Conservation (phyloP, 2,797 vertebrate genomes). For the Rhabdomys pumilio region DNA sequence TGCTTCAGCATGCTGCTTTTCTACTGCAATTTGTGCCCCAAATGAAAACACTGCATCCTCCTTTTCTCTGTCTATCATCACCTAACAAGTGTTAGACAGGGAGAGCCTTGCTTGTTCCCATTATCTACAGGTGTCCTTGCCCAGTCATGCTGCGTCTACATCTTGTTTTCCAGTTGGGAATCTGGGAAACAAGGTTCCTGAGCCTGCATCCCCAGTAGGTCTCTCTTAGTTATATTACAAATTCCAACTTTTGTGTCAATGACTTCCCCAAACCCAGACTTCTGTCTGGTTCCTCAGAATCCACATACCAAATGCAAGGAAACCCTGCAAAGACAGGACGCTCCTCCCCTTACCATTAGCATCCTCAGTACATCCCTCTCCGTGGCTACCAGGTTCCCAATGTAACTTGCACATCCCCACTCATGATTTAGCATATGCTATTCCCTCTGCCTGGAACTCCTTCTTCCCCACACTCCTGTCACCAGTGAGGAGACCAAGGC, state of each 20-base stretch:
- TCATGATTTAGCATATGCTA: background rate
- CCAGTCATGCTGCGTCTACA: background rate
- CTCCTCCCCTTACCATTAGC: background rate
- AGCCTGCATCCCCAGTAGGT: background rate
- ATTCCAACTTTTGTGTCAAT: background rate
- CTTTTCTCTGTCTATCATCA: background rate
- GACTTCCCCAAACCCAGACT: background rate
- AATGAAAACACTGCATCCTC: background rate
- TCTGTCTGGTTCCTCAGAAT: background rate
- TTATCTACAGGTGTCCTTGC: background rate
- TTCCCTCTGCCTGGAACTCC: background rate
- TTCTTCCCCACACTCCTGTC: background rate
- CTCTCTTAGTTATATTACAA: background rate
- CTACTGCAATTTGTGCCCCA: background rate
- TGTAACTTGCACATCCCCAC: background rate
- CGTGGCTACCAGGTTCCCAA: background rate
- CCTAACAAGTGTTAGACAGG: background rate
- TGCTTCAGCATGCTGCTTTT: background rate
- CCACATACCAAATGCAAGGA: background rate
- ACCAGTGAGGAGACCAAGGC: background rate
- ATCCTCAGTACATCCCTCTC: background rate
- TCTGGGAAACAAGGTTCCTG: background rate
- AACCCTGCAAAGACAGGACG: background rate
- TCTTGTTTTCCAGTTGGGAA: conserved; percentile 4
- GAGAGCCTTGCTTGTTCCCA: background rate